These are phyloP conservation scores for Scaptomyza tumidula DNA, from an alignment of 2,888 invertebrate genomes.

Conservation along the genomic window DNA sequence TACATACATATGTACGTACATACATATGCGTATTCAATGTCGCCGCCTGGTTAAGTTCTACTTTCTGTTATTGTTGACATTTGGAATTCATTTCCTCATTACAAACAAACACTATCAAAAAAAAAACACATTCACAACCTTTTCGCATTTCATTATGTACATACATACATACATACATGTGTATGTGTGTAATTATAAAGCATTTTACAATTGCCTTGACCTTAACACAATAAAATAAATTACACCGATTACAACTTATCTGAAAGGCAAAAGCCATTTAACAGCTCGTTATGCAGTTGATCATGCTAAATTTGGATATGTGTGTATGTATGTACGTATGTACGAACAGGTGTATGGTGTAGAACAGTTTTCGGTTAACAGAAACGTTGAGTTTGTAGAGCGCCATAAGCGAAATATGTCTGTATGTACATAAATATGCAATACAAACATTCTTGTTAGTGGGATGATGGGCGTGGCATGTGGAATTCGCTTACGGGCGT, in stretches of 20 bases:
- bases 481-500: slow-evolving; percentile 24
- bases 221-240: slow-evolving; percentile 81
- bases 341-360: not conserved
- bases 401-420: slow-evolving; percentile 4
- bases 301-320: slow-evolving; percentile 31
- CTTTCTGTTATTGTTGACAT: slow-evolving; percentile 41
- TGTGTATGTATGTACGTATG: not conserved
- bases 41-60: not conserved
- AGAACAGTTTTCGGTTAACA: slow-evolving; percentile 20
- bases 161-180: slow-evolving; percentile 16
- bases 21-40: slow-evolving; percentile 4
- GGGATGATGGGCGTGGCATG: slow-evolving; percentile 26
- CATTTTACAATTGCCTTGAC: slow-evolving; percentile 80
- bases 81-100: slow-evolving; percentile 71
- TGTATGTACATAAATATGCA: not conserved
- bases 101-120: slow-evolving; percentile 39
- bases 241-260: slow-evolving; percentile 60
- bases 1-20: not conserved
- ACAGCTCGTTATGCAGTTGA: slow-evolving; percentile 54
- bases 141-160: slow-evolving; percentile 43
- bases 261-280: slow-evolving; percentile 49
- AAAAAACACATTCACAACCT: slow-evolving; percentile 17
- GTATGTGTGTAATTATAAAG: slow-evolving; percentile 65
- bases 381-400: slow-evolving; percentile 23
- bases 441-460: not conserved